phyloP scores from a whole-genome alignment of 2,113 vertebrate genomes.

The Gasterosteus aculeatus region DNA sequence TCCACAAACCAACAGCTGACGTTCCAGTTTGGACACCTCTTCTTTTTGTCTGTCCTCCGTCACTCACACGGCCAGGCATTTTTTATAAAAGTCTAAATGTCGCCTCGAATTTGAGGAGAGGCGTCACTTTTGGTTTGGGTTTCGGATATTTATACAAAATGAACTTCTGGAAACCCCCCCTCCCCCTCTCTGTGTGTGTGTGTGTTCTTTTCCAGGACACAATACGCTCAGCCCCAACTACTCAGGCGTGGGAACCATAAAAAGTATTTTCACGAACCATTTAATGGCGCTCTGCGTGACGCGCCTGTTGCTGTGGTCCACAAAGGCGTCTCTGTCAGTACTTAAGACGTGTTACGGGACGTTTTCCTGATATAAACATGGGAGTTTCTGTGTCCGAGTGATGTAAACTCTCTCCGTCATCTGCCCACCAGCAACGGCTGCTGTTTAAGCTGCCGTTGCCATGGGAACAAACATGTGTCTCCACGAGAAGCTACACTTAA shows the following conservation, averaged over 20 bases:
- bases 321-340: slow-evolving; percentile 57
- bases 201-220: slow-evolving; percentile 12
- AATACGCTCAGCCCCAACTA: slow-evolving; percentile 11
- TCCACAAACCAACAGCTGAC: background rate
- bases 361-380: slow-evolving; percentile 59
- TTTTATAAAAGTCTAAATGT: background rate
- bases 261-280: slow-evolving; percentile 33
- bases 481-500: background rate
- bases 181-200: background rate
- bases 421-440: slow-evolving; percentile 39
- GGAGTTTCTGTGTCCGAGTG: slow-evolving; percentile 41
- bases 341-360: slow-evolving; percentile 53
- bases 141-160: background rate
- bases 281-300: slow-evolving; percentile 19
- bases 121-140: background rate
- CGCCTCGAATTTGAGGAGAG: background rate
- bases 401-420: slow-evolving; percentile 51
- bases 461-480: slow-evolving; percentile 55
- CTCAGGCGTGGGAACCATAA: slow-evolving; percentile 38
- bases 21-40: slow-evolving; percentile 1
- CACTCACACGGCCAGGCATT: background rate
- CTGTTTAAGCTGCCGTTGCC: slow-evolving; percentile 60
- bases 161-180: background rate
- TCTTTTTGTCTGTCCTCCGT: slow-evolving; percentile 10
- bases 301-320: slow-evolving; percentile 15